Base-by-base conservation (phyloP, 2,797 vertebrate species). In the Gallinago stenura region DNA sequence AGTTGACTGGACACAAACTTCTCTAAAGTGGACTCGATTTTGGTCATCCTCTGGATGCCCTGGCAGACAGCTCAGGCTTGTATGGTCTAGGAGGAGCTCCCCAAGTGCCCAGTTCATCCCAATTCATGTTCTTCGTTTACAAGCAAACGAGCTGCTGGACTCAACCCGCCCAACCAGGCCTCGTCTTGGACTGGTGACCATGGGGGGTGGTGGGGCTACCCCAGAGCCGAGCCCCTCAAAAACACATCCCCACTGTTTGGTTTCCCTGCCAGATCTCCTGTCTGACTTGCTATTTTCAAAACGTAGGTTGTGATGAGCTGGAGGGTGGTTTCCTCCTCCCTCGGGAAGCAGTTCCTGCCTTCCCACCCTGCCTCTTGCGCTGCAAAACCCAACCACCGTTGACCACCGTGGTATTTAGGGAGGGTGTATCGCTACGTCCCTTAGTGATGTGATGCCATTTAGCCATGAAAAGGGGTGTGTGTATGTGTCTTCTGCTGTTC, bases 181-280 rank as follows among this genome's bases (percentile, higher is more conserved):
- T 2, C 0, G 30, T 5, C 37, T 25, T 15, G 21, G 61, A 1
- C 45, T 35, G 41, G 64, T 62, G 65, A 1, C 35, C 1, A 0
- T 4, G 37, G 48, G 48, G 8, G 10, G 4, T 19, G 37, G 8
- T 10, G 22, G 73, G 45, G 28, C 56, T 43, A 3, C 48, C 33
- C 7, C 54, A 6, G 18, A 66, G 53, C 39, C 28, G 4, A 48
- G 54, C 14, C 3, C 83, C 84, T 60, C 3, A 2, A 4, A 6
- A 31, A 7, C 19, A 0, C 0, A 2, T 35, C 64, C 45, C 31
- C 14, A 1, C 37, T 1, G 0, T 22, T 39, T 39, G 43, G 7
- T 45, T 35, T 72, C n/a, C 2, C 46, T 76, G 73, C 15, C 17
- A 48, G 6, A 12, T 30, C 60, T 83, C 68, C 58, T 2, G 10